Base-by-base conservation (phyloP, 2,888 invertebrate genomes). In the Torymus auratus region DNA sequence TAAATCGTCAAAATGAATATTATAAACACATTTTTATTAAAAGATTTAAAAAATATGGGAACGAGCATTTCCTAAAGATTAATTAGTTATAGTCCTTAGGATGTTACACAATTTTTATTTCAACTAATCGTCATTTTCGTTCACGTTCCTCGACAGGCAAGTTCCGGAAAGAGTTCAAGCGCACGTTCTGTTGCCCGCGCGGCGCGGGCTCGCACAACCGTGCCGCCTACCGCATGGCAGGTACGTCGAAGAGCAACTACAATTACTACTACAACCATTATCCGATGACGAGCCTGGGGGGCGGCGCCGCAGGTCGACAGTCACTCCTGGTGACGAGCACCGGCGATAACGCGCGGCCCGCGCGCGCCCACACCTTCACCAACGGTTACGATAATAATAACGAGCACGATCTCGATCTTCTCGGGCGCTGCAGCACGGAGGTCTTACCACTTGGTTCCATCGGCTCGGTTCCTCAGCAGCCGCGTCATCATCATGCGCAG, bases 111-210 rank as follows among this genome's bases (percentile, higher is more conserved):
- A 41, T 41, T 41, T 41, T 41, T 7, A 7, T 7, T 41, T 41
- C 41, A 41, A 41, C 41, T 41, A 41, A 41, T 41, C 1, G 41
- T 10, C 41, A 41, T 41, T 41, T 7, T 41, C 41, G 7, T 41
- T 41, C 5, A 41, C 7, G 41, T 41, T 7, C 0, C 7, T 41
- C 5, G 5, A 41, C 41, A 92, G 92, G 91, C 7, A 92, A 92
- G 87, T 92, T 91, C 86, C 91, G 91, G 2, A 91, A 91, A 82
- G 92, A 92, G 83, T 92, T 92, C 85, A 89, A 88, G 11, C 89
- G 91, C 12, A 90, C 91, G 2, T 92, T 92, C 82, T 88, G 89
- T 76, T 89, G 89, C 71, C 79, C 85, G 50, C 77, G 83, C 50
- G 80, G 73, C 3, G 80, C 71, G 1, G 61, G 64, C 68, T 84